Conservation (phyloP, 1,140 invertebrate genomes). For the Formica selysi region DNA sequence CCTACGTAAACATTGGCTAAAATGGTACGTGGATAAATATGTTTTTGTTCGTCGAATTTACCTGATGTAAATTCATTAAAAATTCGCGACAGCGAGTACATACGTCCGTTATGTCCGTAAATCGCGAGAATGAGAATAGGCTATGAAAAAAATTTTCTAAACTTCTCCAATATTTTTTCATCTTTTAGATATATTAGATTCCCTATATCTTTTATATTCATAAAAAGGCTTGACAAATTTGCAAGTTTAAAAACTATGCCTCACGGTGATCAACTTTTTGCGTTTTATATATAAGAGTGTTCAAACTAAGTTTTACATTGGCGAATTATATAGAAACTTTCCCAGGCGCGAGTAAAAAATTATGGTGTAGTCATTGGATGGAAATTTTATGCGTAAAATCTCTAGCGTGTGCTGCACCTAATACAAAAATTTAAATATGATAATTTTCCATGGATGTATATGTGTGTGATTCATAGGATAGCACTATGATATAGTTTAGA, state of each 20-base stretch:
- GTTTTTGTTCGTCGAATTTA: background rate
- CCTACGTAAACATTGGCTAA: constrained; percentile 9
- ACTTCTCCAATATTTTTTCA: background rate
- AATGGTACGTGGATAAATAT: background rate
- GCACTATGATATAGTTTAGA: constrained; percentile 22
- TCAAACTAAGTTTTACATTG: constrained; percentile 35
- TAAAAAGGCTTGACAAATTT: background rate
- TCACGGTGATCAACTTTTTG: constrained; percentile 37
- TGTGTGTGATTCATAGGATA: constrained; percentile 9
- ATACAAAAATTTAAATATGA: constrained; percentile 39
- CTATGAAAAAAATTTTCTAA: background rate
- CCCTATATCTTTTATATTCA: constrained; percentile 11
- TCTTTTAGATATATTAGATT: background rate
- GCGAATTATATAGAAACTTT: constrained; percentile 41
- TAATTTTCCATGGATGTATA: constrained; percentile 4
- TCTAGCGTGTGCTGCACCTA: background rate
- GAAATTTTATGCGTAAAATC: constrained; percentile 25
- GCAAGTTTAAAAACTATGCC: constrained; percentile 21
- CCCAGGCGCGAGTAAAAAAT: constrained; percentile 2
- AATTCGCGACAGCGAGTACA: background rate
- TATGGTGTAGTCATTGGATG: constrained; percentile 27
- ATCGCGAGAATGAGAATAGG: background rate
- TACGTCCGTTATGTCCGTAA: background rate
- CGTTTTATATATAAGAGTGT: constrained; percentile 19
- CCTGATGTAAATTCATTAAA: background rate